Percentiles rank a stretch among this genome's conserved stretches.
These are phyloP conservation scores for Gibbula magus DNA, from an alignment of 2,888 invertebrate genomes.

Conservation along the genomic window DNA sequence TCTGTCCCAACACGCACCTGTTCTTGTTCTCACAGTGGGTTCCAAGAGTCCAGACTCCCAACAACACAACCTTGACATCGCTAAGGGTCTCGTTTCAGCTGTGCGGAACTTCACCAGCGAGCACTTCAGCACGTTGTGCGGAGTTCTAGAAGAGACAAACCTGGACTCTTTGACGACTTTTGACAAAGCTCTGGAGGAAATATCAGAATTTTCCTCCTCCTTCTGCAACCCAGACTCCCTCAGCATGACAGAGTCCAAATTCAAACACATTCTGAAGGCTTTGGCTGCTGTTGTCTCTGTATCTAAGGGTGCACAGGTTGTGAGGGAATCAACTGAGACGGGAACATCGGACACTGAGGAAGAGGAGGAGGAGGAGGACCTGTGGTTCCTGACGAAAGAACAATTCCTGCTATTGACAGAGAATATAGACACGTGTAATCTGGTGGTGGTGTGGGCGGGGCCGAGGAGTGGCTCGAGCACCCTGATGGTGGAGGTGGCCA, in stretches of 20 bases:
- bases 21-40: neutral
- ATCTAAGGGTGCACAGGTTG: neutral
- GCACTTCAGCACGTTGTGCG: neutral
- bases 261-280: neutral
- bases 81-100: neutral
- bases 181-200: neutral
- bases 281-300: neutral
- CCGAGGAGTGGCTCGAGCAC: neutral
- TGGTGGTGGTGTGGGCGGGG: neutral
- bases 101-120: neutral
- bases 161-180: neutral
- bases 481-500: neutral
- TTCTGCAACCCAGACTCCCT: neutral
- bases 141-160: neutral
- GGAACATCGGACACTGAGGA: neutral
- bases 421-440: neutral
- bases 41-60: neutral
- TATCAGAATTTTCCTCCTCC: neutral
- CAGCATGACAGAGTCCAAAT: neutral
- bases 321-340: neutral
- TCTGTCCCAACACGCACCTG: neutral
- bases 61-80: neutral
- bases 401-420: neutral
- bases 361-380: neutral
- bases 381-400: neutral